These are phyloP conservation scores for Theodoxus fluviatilis DNA, from an alignment of 2,888 invertebrate species.

Conservation along the genomic window DNA sequence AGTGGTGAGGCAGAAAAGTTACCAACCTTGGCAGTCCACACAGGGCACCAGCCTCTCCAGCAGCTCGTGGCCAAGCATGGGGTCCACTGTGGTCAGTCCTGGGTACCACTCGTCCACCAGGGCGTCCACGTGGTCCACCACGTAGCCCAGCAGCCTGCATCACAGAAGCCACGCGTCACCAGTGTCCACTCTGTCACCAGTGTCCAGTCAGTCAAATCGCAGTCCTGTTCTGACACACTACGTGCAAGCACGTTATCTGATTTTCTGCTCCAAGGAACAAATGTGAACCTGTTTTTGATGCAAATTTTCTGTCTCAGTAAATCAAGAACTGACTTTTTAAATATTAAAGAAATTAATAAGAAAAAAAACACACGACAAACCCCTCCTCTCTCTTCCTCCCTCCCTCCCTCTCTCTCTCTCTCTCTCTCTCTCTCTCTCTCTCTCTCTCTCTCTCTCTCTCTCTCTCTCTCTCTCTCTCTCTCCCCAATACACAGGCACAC, in stretches of 20 bases:
- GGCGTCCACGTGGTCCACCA: conserved; percentile 57
- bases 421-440: background rate
- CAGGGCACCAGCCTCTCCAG: conserved; percentile 53
- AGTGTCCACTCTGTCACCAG: too few relatives aligned
- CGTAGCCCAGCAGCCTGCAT: conserved; percentile 52
- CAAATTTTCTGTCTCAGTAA: background rate
- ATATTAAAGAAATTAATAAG: background rate
- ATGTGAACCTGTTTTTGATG: background rate
- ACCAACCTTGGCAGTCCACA: conserved; percentile 45
- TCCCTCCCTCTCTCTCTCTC: background rate
- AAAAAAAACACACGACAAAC: background rate
- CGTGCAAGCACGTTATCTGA: too few relatives aligned
- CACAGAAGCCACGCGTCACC: background rate
- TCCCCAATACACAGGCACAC: background rate
- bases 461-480: background rate
- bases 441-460: background rate
- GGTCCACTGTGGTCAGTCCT: conserved; percentile 54
- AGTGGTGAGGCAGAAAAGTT: background rate
- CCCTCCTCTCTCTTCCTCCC: background rate
- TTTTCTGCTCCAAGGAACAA: background rate
- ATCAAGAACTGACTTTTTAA: background rate
- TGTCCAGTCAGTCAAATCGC: background rate
- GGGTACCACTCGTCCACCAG: conserved; percentile 64
- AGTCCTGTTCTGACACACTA: background rate
- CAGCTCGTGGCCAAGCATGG: conserved; percentile 51